Base-by-base conservation (phyloP, 2,797 vertebrate species). In the Poeciliopsis paucimaculata region DNA sequence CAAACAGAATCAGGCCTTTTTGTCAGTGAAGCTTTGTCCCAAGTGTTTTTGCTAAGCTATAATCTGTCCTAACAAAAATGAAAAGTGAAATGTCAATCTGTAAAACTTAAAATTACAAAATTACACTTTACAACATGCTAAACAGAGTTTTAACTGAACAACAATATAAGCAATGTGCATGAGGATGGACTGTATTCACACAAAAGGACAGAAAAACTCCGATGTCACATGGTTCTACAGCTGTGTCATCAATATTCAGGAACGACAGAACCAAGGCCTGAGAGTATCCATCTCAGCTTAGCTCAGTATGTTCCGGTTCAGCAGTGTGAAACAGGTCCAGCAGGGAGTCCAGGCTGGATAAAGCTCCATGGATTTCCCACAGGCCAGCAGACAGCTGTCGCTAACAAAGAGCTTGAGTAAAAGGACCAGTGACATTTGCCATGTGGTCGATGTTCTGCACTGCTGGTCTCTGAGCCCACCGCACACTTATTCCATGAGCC, bases 281-380 rank as follows among this genome's bases (percentile, higher is more conserved):
- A 47, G 62, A 47, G 68, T 8, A 28, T 84, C 86, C 73, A 80
- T 85, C 77, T 79, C 45, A 1, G 82, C 78, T 86, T 81, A 86
- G 51, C 41, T 73, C 0, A 11, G 83, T 86, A 89, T 93, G 90
- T 90, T 93, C 88, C 86, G 84, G 82, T 86, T 91, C 89, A 92
- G 79, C 83, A 89, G 84, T 86, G 90, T 91, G 91, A 91, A 91
- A 81, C 84, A 26, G 81, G 78, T 87, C 74, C 82, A 64, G 81
- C 91, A 95, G 91, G 91, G 90, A 90, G 87, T 91, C 84, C 75
- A 88, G 92, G 73, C 77, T 73, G 87, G 89, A 88, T 92, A 85
- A 92, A 90, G 83, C 82, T 78, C 83, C 83, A 89, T 93, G 85
- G 93, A 94, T 94, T 94, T 93, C 91, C 92, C 88, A 93, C 88